Evolutionary conservation across 2,888 invertebrate species (phyloP).

Genomic region (Epirrhoe tristata): DNA sequence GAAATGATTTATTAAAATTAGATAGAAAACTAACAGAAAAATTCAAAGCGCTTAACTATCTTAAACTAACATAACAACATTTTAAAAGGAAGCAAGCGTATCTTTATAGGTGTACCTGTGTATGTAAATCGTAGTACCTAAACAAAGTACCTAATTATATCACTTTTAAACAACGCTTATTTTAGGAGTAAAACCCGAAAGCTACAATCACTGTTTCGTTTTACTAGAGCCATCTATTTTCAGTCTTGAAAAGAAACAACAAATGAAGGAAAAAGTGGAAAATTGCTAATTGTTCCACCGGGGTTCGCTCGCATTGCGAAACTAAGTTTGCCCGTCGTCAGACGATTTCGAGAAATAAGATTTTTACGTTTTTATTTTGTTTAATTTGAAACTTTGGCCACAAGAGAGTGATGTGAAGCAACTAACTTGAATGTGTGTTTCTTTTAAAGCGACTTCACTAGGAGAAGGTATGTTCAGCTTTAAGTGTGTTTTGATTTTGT

Average conservation of each 20-base stretch:
- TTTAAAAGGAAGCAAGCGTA: too few relatives aligned
- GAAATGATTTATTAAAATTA: too few relatives aligned
- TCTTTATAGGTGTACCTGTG: too few relatives aligned
- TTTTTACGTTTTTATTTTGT: constrained; percentile 23
- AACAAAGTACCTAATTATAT: too few relatives aligned
- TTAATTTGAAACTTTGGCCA: constrained; percentile 28
- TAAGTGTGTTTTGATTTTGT: too few relatives aligned
- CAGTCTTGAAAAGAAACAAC: background rate
- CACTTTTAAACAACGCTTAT: too few relatives aligned
- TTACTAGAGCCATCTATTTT: background rate
- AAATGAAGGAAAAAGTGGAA: constrained; percentile 15
- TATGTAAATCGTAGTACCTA: too few relatives aligned
- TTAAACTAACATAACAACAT: too few relatives aligned
- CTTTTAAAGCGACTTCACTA: background rate
- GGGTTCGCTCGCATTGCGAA: constrained; percentile 34
- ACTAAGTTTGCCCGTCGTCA: constrained; percentile 34
- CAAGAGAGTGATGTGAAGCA: constrained; percentile 20
- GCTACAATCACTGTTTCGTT: background rate
- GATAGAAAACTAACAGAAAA: too few relatives aligned
- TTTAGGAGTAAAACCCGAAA: background rate
- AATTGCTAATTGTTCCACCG: constrained; percentile 42
- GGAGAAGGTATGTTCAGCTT: too few relatives aligned
- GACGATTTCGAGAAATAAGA: constrained; percentile 29
- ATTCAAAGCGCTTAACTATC: too few relatives aligned
- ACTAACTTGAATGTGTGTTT: background rate